Conservation (phyloP, 2,888 invertebrate genomes). For the Tetragnatha montana region DNA sequence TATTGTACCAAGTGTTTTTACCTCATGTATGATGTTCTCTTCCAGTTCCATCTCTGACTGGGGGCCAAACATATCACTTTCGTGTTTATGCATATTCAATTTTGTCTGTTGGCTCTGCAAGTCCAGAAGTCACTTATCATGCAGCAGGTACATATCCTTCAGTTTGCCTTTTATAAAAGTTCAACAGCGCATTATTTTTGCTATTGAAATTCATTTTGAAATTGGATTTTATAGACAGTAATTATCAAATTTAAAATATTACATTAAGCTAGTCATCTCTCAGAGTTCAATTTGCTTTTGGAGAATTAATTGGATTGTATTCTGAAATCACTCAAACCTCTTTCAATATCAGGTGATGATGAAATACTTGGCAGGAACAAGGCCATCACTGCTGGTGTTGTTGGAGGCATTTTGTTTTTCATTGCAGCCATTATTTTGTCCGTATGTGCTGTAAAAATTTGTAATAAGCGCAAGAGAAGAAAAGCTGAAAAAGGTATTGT, state of each 20-base stretch:
- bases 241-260: too few relatives aligned
- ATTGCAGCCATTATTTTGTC: constrained; percentile 97
- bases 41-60: constrained; percentile 60
- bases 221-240: too few relatives aligned
- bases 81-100: constrained; percentile 92
- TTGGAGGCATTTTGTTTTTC: constrained; percentile 97
- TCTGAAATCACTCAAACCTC: too few relatives aligned
- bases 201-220: too few relatives aligned
- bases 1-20: background rate
- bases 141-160: constrained; percentile 50
- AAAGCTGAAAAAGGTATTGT: constrained; percentile 95
- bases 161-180: background rate
- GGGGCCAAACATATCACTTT: constrained; percentile 78
- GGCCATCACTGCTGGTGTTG: constrained; percentile 92
- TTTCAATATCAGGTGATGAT: constrained; percentile 54
- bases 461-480: constrained; percentile 96
- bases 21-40: background rate
- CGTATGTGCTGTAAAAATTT: constrained; percentile 97
- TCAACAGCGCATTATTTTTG: too few relatives aligned
- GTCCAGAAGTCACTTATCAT: constrained; percentile 67
- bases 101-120: constrained; percentile 83
- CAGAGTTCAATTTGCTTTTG: too few relatives aligned
- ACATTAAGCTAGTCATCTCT: too few relatives aligned
- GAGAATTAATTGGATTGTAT: too few relatives aligned
- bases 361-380: constrained; percentile 59